phyloP scores from a whole-genome alignment of 2,888 invertebrate species.

The Saturnia japonica region DNA sequence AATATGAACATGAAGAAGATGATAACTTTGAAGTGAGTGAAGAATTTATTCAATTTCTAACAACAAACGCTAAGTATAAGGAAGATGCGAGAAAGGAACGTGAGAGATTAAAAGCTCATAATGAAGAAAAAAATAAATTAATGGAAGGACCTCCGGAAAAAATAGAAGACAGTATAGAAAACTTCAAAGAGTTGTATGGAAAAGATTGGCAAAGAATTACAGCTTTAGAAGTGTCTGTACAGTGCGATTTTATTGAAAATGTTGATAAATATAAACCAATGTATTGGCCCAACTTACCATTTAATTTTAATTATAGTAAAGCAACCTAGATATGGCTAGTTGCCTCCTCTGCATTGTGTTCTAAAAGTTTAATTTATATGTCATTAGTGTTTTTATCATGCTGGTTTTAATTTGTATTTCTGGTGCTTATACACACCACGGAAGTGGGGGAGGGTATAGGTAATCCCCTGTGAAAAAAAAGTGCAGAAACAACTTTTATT shows the following conservation, averaged over 20 bases:
- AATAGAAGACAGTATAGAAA: slow-evolving; percentile 51
- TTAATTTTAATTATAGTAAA: slow-evolving; percentile 69
- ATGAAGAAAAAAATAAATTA: slow-evolving; percentile 32
- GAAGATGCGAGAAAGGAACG: slow-evolving; percentile 59
- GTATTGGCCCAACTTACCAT: slow-evolving; percentile 88
- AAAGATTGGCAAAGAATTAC: slow-evolving; percentile 84
- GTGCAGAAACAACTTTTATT: too few species aligned
- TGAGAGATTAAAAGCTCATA: slow-evolving; percentile 46
- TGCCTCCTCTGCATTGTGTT: neutral
- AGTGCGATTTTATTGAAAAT: slow-evolving; percentile 84
- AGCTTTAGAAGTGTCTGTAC: slow-evolving; percentile 87
- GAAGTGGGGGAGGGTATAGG: too few species aligned
- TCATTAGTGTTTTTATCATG: too few species aligned
- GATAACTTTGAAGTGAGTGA: slow-evolving; percentile 81
- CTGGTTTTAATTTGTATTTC: too few species aligned
- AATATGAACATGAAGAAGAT: slow-evolving; percentile 44
- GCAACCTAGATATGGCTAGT: slow-evolving; percentile 21
- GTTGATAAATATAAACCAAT: slow-evolving; percentile 83
- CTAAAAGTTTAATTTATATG: neutral
- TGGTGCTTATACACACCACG: too few species aligned
- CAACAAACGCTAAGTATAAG: slow-evolving; percentile 81
- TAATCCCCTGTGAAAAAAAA: too few species aligned
- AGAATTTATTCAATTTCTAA: slow-evolving; percentile 84
- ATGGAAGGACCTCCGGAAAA: slow-evolving; percentile 42
- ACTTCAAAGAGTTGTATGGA: slow-evolving; percentile 84